Conservation (phyloP, 2,888 invertebrate genomes). For the Bibio marci region DNA sequence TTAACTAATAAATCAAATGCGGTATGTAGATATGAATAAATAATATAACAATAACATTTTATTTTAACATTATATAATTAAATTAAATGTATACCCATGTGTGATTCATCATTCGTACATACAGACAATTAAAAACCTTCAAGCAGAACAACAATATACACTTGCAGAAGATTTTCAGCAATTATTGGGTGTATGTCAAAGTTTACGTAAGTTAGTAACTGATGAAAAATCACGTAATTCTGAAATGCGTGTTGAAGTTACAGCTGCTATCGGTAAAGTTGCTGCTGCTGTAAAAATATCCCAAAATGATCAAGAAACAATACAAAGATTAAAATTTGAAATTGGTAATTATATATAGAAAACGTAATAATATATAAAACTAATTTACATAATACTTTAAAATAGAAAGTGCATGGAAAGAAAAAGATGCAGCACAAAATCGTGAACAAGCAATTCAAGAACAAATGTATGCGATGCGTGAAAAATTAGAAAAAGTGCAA, state of each 20-base stretch:
- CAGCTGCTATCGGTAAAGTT: slow-evolving; percentile 15
- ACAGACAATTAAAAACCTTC: slow-evolving; percentile 8
- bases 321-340: slow-evolving; percentile 21
- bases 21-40: slow-evolving; percentile 11
- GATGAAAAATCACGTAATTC: slow-evolving; percentile 10
- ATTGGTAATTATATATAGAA: too few species aligned
- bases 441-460: slow-evolving; percentile 26
- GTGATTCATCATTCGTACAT: too few species aligned
- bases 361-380: too few species aligned
- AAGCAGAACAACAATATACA: slow-evolving; percentile 7
- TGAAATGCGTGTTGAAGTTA: slow-evolving; percentile 19
- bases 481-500: slow-evolving; percentile 21
- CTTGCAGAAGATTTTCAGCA: slow-evolving; percentile 9
- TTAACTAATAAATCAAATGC: slow-evolving; percentile 21
- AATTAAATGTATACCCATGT: too few species aligned
- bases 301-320: slow-evolving; percentile 23
- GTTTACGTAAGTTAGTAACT: slow-evolving; percentile 5
- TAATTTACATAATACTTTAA: too few species aligned
- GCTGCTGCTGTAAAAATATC: slow-evolving; percentile 17
- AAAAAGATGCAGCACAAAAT: slow-evolving; percentile 25
- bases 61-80: too few species aligned
- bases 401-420: slow-evolving; percentile 29
- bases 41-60: too few species aligned
- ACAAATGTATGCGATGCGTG: slow-evolving; percentile 20
- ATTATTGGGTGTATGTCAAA: slow-evolving; percentile 7